Evolutionary conservation across 2,888 invertebrate genomes (phyloP).

Genomic region (Pristionchus arcanus): DNA sequence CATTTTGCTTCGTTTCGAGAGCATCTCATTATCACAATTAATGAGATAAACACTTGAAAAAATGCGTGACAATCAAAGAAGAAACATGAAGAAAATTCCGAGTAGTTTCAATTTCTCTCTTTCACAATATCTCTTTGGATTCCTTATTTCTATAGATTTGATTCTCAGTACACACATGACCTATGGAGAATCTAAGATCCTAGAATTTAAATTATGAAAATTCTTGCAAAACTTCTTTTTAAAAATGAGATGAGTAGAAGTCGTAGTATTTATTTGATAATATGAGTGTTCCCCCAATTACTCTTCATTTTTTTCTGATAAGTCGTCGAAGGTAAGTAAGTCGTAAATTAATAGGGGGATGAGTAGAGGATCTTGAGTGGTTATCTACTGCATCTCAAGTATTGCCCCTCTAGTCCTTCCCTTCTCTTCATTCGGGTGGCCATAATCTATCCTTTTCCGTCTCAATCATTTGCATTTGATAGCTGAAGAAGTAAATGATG

Average conservation of each 20-base stretch:
- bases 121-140: neutral
- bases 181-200: neutral
- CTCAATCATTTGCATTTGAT: neutral
- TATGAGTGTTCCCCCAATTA: neutral
- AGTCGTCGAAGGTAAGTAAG: neutral
- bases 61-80: neutral
- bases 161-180: neutral
- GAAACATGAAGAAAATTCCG: neutral
- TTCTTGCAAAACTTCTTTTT: neutral
- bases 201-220: neutral
- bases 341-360: neutral
- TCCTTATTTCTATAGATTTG: neutral
- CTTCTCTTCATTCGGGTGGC: neutral
- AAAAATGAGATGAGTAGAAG: neutral
- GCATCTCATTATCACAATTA: neutral
- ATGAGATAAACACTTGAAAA: neutral
- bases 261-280: neutral
- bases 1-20: neutral
- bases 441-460: neutral
- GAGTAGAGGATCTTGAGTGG: conserved; percentile 5
- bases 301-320: neutral
- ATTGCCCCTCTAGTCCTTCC: neutral
- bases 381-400: conserved; percentile 15
- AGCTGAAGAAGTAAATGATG: neutral
- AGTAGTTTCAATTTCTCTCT: neutral